Conservation (phyloP, 2,113 vertebrate species). For the Myrmecophaga tridactyla region DNA sequence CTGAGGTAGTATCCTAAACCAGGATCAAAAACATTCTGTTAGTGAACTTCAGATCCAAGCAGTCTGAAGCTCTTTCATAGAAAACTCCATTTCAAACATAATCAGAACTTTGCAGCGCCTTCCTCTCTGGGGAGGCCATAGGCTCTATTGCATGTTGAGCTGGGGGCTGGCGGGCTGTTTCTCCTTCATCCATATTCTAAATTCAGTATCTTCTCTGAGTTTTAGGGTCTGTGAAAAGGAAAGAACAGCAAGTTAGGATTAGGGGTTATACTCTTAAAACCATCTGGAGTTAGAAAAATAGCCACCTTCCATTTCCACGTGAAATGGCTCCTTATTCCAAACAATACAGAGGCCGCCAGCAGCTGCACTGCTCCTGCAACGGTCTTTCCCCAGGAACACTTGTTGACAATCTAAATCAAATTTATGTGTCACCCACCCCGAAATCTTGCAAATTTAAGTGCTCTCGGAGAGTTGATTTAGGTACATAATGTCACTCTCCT, state of each 20-base stretch:
- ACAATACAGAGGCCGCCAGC: not conserved
- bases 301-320: not conserved
- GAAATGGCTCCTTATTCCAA: not conserved
- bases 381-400: not conserved
- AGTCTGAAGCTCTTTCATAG: not conserved
- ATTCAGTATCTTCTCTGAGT: not conserved
- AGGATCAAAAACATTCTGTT: not conserved
- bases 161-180: too few species aligned
- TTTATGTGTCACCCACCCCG: not conserved
- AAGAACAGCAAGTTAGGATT: not conserved
- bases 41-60: not conserved
- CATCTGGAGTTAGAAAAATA: not conserved
- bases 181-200: not conserved
- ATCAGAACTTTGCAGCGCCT: not conserved
- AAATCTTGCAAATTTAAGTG: not conserved
- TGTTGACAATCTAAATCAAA: not conserved
- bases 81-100: not conserved
- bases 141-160: not conserved
- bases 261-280: not conserved
- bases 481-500: not conserved
- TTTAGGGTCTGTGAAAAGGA: not conserved
- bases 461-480: not conserved
- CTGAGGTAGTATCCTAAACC: not conserved
- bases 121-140: rapidly evolving
- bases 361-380: not conserved